phyloP scores from a whole-genome alignment of 2,888 invertebrate species.

The Plemyria rubiginata region DNA sequence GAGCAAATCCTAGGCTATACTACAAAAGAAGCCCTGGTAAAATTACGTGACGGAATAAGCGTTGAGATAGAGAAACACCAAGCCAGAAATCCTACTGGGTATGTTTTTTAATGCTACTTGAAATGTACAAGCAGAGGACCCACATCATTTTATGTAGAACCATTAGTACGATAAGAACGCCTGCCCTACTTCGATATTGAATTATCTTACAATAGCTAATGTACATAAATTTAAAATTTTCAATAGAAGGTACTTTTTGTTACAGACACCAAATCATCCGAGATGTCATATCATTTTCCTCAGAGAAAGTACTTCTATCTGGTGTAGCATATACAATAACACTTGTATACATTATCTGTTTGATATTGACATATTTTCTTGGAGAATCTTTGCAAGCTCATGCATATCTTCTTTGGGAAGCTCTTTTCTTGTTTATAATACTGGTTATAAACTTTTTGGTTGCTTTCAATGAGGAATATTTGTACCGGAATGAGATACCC shows the following conservation, averaged over 20 bases:
- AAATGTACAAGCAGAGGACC: too few species aligned
- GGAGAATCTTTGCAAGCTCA: slow-evolving; percentile 74
- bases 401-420: slow-evolving; percentile 73
- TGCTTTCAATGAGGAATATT: slow-evolving; percentile 78
- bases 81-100: slow-evolving; percentile 80
- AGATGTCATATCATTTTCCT: slow-evolving; percentile 77
- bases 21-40: slow-evolving; percentile 88
- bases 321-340: slow-evolving; percentile 77
- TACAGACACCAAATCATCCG: slow-evolving; percentile 66
- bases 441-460: slow-evolving; percentile 73
- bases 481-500: slow-evolving; percentile 83
- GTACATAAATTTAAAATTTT: too few species aligned
- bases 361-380: slow-evolving; percentile 71
- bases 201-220: too few species aligned
- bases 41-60: slow-evolving; percentile 89
- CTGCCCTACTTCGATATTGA: too few species aligned
- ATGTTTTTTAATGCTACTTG: slow-evolving; percentile 13
- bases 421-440: slow-evolving; percentile 72
- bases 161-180: too few species aligned
- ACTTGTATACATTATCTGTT: slow-evolving; percentile 68
- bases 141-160: too few species aligned
- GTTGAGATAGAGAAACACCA: slow-evolving; percentile 87
- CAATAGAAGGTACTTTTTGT: slow-evolving; percentile 33
- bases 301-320: slow-evolving; percentile 74
- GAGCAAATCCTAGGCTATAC: slow-evolving; percentile 83